phyloP scores from a whole-genome alignment of 2,888 invertebrate genomes.

The Enchytraeus crypticus region DNA sequence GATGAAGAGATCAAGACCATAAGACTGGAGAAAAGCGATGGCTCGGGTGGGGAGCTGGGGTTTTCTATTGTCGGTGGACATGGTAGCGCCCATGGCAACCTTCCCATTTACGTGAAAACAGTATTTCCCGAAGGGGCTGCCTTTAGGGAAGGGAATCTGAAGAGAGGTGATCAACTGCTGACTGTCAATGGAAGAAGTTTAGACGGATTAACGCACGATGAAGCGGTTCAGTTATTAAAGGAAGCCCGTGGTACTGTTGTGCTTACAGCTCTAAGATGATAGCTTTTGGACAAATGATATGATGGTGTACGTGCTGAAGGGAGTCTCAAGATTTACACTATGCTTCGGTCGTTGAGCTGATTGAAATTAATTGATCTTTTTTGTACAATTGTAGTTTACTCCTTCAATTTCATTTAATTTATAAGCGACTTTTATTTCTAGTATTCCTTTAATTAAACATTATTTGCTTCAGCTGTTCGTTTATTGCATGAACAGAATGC shows the following conservation, averaged over 20 bases:
- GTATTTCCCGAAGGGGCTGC: constrained; percentile 70
- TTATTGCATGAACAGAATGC: too few relatives aligned
- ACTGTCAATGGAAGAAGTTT: constrained; percentile 78
- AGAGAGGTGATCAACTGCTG: constrained; percentile 80
- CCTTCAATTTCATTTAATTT: too few relatives aligned
- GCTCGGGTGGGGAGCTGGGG: constrained; percentile 54
- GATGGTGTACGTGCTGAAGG: too few relatives aligned
- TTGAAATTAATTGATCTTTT: too few relatives aligned
- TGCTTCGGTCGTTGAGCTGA: too few relatives aligned
- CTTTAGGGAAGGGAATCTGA: constrained; percentile 69
- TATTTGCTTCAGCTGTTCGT: too few relatives aligned
- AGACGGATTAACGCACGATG: constrained; percentile 58
- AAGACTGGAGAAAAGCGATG: constrained; percentile 51
- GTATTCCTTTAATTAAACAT: too few relatives aligned
- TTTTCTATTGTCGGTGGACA: constrained; percentile 55
- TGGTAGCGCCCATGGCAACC: constrained; percentile 53
- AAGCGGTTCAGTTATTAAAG: constrained; percentile 79
- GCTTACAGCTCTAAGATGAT: constrained; percentile 44
- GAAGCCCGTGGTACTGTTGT: constrained; percentile 52
- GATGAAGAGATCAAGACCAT: constrained; percentile 33
- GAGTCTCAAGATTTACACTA: too few relatives aligned
- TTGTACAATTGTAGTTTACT: too few relatives aligned
- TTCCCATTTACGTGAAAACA: constrained; percentile 53
- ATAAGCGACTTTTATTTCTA: too few relatives aligned
- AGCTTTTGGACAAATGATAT: too few relatives aligned